phyloP scores from a whole-genome alignment of 2,113 vertebrate species.

The Macquaria ambigua region DNA sequence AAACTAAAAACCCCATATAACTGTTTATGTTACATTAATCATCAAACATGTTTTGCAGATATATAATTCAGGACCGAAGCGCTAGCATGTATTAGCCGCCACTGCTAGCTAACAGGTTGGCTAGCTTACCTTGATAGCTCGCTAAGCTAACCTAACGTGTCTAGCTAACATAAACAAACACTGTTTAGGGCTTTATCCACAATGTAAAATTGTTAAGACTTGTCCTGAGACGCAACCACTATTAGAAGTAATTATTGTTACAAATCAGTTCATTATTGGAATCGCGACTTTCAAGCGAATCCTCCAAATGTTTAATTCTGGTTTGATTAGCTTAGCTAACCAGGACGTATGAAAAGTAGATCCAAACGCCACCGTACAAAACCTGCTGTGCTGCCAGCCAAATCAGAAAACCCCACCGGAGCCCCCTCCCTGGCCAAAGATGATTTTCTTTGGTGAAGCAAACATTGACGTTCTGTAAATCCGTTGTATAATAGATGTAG shows the following conservation, averaged over 20 bases:
- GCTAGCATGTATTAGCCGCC: conserved; percentile 28
- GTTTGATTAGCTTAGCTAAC: conserved; percentile 65
- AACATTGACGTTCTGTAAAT: conserved; percentile 16
- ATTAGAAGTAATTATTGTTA: too few species aligned
- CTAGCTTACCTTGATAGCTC: conserved; percentile 68
- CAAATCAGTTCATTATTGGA: background rate
- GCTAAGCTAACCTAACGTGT: conserved; percentile 59
- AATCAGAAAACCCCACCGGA: conserved; percentile 77
- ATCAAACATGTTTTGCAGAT: background rate
- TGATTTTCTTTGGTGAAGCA: conserved; percentile 59
- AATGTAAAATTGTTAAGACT: background rate
- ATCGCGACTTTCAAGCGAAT: conserved; percentile 1
- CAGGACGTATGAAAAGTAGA: conserved; percentile 80
- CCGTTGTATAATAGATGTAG: background rate
- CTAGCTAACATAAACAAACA: conserved; percentile 83
- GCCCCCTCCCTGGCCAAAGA: conserved; percentile 69
- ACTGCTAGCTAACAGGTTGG: conserved; percentile 66
- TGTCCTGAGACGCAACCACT: accelerated
- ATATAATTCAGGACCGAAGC: background rate
- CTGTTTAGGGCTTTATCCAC: conserved; percentile 6
- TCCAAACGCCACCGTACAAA: conserved; percentile 77
- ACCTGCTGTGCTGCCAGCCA: conserved; percentile 74
- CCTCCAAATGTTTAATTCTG: conserved; percentile 42
- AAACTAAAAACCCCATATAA: background rate
- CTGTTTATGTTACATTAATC: background rate